Base-by-base conservation (phyloP, 2,888 invertebrate genomes). In the Teinopalpus imperialis region DNA sequence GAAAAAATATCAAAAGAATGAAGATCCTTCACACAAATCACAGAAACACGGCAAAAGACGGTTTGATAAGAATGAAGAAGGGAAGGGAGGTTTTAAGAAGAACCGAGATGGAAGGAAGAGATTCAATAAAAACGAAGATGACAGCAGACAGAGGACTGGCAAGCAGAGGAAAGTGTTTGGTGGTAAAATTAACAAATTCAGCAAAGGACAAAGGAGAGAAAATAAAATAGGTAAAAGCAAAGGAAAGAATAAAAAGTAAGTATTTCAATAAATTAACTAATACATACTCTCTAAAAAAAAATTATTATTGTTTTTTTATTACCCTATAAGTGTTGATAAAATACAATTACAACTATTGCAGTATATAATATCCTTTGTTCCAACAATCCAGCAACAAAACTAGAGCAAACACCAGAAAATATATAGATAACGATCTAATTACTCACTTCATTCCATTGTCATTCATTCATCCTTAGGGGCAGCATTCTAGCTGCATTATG, bases 161-260 rank as follows among this genome's bases (percentile, higher is more conserved):
- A 81, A 77, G 54, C 57, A 66, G 1, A 78, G 74, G 46, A 82
- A 82, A 61, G 82, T 81, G 0, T 78, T 81, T 49, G 83, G 83
- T 1, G 78, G 83, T 0, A 85, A 83, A 61, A 49, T 82, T n/a
- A 82, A 80, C 43, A 82, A 79, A 51, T 65, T 61, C 16, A 75
- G 73, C 9, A 80, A 76, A 57, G 69, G 70, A 0, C 72, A 70
- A 56, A 56, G 55, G 10, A 59, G 55, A 34, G 60, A 58, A 4
- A 54, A 56, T 13, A 53, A 35, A 23, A 64, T 66, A 16, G 52
- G 56, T 3, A 73, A 71, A 52, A 64, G 69, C 12, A 76, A 74
- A 63, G 74, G 79, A 2, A 72, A 65, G 43, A 61, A 61, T 2
- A 66, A 61, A 47, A 73, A 67, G 49, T 73, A 56, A 62, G 36